Percentiles rank a stretch among this genome's conserved stretches.
phyloP scores from a whole-genome alignment of 2,888 invertebrate genomes.

The Pomacea canaliculata region DNA sequence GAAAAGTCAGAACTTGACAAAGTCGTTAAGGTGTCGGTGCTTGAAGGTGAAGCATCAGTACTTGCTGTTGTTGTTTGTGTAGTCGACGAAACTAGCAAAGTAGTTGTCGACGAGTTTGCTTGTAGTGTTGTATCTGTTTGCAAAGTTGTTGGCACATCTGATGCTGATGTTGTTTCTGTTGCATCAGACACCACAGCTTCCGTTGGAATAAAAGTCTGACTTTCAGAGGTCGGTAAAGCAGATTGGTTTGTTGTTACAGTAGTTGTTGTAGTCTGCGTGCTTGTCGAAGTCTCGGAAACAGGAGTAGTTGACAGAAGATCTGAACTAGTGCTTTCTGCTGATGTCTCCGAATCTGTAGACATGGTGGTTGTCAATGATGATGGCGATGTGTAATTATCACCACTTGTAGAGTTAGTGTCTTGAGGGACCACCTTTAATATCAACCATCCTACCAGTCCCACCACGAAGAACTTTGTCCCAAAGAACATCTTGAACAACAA shows the following conservation, averaged over 20 bases:
- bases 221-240: not conserved
- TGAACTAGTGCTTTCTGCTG: not conserved
- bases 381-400: not conserved
- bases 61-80: not conserved
- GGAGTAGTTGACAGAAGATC: not conserved
- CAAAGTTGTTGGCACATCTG: not conserved
- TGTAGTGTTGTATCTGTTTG: not conserved
- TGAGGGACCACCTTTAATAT: too few species aligned
- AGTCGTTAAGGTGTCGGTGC: too few species aligned
- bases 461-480: too few species aligned
- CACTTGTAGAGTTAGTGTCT: not conserved
- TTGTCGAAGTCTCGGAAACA: not conserved
- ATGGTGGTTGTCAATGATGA: not conserved
- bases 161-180: not conserved
- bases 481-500: too few species aligned
- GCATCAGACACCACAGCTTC: too few species aligned
- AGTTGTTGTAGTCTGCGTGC: not conserved
- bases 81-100: not conserved
- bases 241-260: not conserved
- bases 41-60: not conserved
- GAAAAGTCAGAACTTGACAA: too few species aligned
- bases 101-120: not conserved
- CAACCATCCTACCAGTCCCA: too few species aligned
- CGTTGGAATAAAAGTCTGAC: too few species aligned
- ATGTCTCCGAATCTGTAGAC: not conserved